Percentiles rank a stretch among this genome's conserved stretches.
Conservation (phyloP, 2,888 invertebrate genomes). For the Pandemis corylana region DNA sequence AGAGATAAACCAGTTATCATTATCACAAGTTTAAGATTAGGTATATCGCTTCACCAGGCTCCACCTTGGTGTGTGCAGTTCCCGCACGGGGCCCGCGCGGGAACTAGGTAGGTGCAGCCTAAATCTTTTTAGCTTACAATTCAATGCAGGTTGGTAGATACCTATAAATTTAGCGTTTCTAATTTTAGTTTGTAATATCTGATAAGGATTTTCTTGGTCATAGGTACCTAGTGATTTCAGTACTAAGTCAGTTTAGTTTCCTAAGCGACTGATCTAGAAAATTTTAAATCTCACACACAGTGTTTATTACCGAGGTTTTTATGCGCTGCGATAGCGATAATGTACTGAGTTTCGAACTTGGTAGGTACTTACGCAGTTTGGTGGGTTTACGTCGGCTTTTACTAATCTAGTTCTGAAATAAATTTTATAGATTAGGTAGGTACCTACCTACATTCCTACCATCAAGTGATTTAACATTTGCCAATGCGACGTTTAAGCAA, state of each 20-base stretch:
- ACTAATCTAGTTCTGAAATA: background rate
- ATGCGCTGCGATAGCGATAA: background rate
- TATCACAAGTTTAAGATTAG: no score
- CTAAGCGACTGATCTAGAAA: background rate
- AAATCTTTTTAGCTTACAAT: no score
- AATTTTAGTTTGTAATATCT: no score
- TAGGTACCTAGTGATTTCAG: no score
- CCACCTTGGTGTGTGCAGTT: background rate
- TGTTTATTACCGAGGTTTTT: background rate
- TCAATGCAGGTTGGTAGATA: no score
- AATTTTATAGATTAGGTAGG: background rate
- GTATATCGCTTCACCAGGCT: no score
- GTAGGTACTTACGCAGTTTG: background rate
- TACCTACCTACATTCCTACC: background rate
- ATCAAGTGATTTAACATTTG: background rate
- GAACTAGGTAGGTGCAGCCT: no score
- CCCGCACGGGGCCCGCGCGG: no score
- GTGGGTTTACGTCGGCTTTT: background rate
- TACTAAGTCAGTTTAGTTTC: no score
- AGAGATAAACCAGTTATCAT: no score
- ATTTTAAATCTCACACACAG: background rate
- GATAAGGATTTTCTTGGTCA: background rate
- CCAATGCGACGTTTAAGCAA: background rate
- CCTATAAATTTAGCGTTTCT: no score
- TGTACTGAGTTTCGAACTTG: background rate